Base-by-base conservation (phyloP, 2,888 invertebrate species). In the Plebejus melissa region DNA sequence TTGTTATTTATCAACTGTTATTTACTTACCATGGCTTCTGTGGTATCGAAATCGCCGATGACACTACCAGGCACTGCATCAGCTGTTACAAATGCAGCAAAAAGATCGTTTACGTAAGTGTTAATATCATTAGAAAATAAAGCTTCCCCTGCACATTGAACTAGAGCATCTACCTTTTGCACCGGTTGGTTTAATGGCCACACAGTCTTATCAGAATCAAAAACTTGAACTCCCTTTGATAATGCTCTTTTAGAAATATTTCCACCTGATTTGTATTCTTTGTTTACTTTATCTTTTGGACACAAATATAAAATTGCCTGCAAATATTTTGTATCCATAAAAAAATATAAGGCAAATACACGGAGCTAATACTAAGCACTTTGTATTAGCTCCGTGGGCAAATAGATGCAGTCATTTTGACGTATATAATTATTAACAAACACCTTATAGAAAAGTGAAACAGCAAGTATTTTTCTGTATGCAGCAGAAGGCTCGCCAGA, bases 141-240 rank as follows among this genome's bases (percentile, higher is more conserved):
- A 0, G 97, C 96, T 86, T 97, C 97, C 2, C 98, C 98, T 81
- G 94, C 89, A 80, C 95, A 95, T 81, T 96, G 96, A 54, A 94
- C 91, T 5, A 96, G 84, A 0, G 96, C 96, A 88, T 97, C 97
- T 50, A 96, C 80, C 85, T 98, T 98, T 0, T 95, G 94, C 11
- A 97, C 88, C 0, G 97, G 96, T 83, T 97, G 93, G 78, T 95
- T 96, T 28, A 97, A 83, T 0, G 98, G 97, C 94, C 96, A 97
- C 28, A 95, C 83, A 50, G 91, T 91, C 82, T 95, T 94, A 79
- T 96, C 94, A 0, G 96, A 96, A 75, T 96, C 96, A 84, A 94
- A 98, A 58, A 90, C 93, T 86, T 97, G 97, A n/a, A 89, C 93
- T 1, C 96, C 97, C 32, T 94, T 94, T 0, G 97, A 97, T 1